Conservation (phyloP, 2,113 vertebrate genomes). For the Pteronura brasiliensis region DNA sequence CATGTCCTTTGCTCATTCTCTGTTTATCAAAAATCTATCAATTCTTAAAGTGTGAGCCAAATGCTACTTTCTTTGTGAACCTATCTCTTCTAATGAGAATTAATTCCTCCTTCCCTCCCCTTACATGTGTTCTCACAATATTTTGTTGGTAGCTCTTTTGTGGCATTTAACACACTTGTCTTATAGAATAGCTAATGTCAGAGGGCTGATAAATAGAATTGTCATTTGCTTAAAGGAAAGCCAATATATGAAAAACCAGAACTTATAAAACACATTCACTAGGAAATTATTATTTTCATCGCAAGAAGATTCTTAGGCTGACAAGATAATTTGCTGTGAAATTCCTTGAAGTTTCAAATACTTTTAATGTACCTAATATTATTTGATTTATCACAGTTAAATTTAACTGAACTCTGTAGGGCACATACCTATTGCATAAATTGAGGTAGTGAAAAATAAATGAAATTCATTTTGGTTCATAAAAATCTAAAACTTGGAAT, state of each 20-base stretch:
- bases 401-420: neutral
- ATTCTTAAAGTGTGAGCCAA: neutral
- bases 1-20: neutral
- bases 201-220: neutral
- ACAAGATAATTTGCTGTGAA: slow-evolving; percentile 35
- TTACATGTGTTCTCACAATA: neutral
- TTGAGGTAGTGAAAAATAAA: neutral
- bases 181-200: neutral
- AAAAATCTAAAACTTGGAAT: neutral
- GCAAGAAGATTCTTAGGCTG: neutral
- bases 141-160: neutral
- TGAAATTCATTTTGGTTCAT: neutral
- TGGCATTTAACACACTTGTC: neutral
- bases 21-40: neutral
- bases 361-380: neutral
- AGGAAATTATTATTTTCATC: slow-evolving; percentile 6
- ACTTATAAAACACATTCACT: neutral
- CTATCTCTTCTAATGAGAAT: neutral
- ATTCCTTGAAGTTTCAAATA: slow-evolving; percentile 19
- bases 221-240: neutral
- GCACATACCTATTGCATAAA: neutral
- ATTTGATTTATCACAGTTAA: neutral
- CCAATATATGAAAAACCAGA: neutral
- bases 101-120: neutral
- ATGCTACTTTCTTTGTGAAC: neutral